These are phyloP conservation scores for Dromococcyx pavoninus DNA, from an alignment of 2,797 vertebrate genomes.

Conservation along the genomic window DNA sequence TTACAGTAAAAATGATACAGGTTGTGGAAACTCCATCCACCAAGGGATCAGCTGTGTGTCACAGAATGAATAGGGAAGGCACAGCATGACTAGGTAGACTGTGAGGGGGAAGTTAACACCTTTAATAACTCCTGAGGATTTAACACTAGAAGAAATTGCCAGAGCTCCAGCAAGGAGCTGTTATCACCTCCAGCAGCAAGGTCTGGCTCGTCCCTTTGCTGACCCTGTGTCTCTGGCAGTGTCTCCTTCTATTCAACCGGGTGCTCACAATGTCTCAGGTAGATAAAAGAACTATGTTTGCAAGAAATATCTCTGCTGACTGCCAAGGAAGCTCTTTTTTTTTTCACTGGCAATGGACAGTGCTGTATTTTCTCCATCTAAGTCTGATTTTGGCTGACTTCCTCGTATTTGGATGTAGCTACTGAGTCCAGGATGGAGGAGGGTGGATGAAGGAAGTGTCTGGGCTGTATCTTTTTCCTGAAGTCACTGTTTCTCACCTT, in stretches of 20 bases:
- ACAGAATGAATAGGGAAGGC: neutral
- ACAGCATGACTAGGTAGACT: neutral
- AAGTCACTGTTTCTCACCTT: neutral
- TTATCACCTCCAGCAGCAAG: neutral
- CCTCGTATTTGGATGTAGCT: neutral
- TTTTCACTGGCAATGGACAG: neutral
- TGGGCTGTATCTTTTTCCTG: neutral
- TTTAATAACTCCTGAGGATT: neutral
- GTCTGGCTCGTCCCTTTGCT: neutral
- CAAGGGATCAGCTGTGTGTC: neutral
- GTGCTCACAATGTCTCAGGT: neutral
- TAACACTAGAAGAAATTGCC: neutral
- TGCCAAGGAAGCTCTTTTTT: neutral
- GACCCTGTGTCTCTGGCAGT: neutral
- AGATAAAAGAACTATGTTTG: neutral
- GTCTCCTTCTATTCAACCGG: neutral
- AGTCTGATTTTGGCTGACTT: neutral
- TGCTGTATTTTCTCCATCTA: neutral
- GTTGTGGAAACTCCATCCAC: neutral
- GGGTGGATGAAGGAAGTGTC: neutral
- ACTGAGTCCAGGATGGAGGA: neutral
- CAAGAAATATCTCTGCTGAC: neutral
- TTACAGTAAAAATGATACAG: neutral
- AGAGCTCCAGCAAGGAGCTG: constrained; percentile 2
- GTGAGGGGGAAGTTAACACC: neutral